Evolutionary conservation across 2,888 invertebrate species (phyloP).

Genomic region (Eristalis pertinax): DNA sequence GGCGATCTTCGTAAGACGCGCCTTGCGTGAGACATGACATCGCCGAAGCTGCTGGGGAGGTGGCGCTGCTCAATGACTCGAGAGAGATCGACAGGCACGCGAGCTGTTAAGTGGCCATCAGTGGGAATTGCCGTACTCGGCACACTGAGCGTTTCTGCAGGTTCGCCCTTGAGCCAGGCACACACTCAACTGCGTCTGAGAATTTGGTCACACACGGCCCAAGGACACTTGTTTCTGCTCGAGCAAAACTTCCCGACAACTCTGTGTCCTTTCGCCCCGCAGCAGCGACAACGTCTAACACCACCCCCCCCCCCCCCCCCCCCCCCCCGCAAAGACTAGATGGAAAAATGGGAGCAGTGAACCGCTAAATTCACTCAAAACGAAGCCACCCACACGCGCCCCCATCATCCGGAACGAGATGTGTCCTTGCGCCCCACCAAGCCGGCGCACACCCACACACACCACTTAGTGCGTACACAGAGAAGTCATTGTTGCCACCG

Average conservation of each 20-base stretch:
- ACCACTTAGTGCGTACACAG: slow-evolving; percentile 28
- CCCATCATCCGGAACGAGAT: background rate
- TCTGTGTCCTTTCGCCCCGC: slow-evolving; percentile 9
- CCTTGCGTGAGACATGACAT: slow-evolving; percentile 48
- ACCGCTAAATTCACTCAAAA: slow-evolving; percentile 49
- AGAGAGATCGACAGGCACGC: background rate
- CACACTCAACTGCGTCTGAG: background rate
- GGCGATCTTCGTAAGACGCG: slow-evolving; percentile 59
- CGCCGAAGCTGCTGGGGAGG: background rate
- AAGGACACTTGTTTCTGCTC: slow-evolving; percentile 14
- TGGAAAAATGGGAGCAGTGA: slow-evolving; percentile 27
- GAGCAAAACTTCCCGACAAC: background rate
- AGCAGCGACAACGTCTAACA: background rate
- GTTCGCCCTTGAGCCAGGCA: background rate
- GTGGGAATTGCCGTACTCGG: background rate
- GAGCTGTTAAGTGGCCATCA: background rate
- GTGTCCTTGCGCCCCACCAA: slow-evolving; percentile 2
- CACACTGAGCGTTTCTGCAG: background rate
- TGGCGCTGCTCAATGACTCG: slow-evolving; percentile 41
- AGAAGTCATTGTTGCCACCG: slow-evolving; percentile 48
- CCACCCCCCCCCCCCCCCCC: no score
- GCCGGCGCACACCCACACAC: background rate
- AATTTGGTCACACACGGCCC: slow-evolving; percentile 48
- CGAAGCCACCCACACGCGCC: background rate
- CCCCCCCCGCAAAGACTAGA: no score